A percentile compares a stretch with the other conserved stretches of the same genome.
These are phyloP conservation scores for Hemicrepidius hirtus DNA, from an alignment of 2,888 invertebrate species.

Conservation along the genomic window DNA sequence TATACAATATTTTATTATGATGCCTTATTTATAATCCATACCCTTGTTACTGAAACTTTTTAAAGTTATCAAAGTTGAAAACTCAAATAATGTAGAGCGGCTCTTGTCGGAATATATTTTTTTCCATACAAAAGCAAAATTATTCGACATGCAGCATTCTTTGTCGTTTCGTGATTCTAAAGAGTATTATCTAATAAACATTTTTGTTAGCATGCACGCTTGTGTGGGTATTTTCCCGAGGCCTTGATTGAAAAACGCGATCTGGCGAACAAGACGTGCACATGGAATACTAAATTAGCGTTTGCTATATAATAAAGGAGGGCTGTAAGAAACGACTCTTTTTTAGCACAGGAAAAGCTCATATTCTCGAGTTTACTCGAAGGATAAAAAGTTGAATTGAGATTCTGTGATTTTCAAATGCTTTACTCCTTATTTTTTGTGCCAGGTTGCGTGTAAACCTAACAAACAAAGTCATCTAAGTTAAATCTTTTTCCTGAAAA, in stretches of 20 bases:
- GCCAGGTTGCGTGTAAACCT: conserved; percentile 2
- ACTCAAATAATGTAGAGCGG: conserved; percentile 2
- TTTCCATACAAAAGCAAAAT: conserved; percentile 1
- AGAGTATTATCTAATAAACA: conserved; percentile 34
- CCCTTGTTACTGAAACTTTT: no score
- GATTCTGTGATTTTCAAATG: conserved; percentile 21
- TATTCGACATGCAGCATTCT: conserved; percentile 12
- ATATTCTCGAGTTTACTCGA: conserved; percentile 16
- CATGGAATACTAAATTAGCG: conserved; percentile 35
- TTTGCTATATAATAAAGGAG: conserved; percentile 16
- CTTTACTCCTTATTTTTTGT: conserved; percentile 7
- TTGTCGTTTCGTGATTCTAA: conserved; percentile 29
- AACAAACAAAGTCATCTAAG: conserved; percentile 7
- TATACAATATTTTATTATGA: no score
- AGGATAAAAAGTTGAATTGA: conserved; percentile 22
- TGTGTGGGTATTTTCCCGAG: conserved; percentile 28
- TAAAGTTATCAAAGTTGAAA: neutral
- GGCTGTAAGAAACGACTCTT: conserved; percentile 20
- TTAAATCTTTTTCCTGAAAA: conserved; percentile 8
- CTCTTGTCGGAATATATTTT: neutral
- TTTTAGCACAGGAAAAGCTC: conserved; percentile 24
- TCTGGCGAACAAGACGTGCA: conserved; percentile 35
- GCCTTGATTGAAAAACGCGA: conserved; percentile 36
- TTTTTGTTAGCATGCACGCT: conserved; percentile 34
- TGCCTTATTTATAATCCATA: no score